Evolutionary conservation across 2,888 invertebrate species (phyloP).

Genomic region (Phengaris arion): DNA sequence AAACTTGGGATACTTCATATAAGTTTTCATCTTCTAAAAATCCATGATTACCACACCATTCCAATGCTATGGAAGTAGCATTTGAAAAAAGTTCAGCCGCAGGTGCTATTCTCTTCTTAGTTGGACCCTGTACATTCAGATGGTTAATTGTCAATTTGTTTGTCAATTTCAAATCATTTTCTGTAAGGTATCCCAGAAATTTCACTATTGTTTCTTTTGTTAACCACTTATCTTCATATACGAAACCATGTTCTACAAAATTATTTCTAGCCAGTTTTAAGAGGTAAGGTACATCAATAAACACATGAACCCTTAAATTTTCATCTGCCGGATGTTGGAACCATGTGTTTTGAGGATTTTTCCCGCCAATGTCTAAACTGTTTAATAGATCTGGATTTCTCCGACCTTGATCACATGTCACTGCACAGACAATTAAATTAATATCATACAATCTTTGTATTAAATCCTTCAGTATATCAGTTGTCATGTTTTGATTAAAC

Average conservation of each 20-base stretch:
- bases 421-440: background rate
- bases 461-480: background rate
- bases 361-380: background rate
- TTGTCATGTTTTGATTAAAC: background rate
- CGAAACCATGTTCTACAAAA: background rate
- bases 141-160: background rate
- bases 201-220: background rate
- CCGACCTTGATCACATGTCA: background rate
- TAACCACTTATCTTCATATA: background rate
- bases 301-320: background rate
- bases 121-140: background rate
- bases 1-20: background rate
- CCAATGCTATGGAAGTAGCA: background rate
- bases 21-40: background rate
- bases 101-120: background rate
- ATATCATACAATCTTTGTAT: background rate
- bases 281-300: background rate
- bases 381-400: background rate
- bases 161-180: background rate
- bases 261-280: background rate
- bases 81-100: background rate
- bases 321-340: background rate
- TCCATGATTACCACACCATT: background rate
- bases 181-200: background rate
- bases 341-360: background rate